Evolutionary conservation across 2,797 vertebrate genomes (phyloP).

Genomic region (Aldrovandia affinis): DNA sequence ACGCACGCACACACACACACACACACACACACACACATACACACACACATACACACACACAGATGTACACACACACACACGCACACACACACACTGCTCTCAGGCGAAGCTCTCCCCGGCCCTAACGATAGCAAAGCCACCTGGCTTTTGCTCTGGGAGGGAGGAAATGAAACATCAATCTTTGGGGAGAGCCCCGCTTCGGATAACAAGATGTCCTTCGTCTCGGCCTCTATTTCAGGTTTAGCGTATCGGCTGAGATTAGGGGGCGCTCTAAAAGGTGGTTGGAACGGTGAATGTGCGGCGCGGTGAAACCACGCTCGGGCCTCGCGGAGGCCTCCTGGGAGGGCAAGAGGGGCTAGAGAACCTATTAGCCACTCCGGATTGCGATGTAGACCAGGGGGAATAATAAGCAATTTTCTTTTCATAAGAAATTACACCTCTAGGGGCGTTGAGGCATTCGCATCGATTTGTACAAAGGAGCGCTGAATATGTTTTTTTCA

Average conservation of each 20-base stretch:
- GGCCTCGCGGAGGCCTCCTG: background rate
- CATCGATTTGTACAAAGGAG: slow-evolving; percentile 4
- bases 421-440: background rate
- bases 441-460: background rate
- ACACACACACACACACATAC: background rate
- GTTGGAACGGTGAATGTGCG: background rate
- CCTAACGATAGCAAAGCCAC: background rate
- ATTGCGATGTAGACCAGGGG: background rate
- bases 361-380: slow-evolving; percentile 9
- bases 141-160: background rate
- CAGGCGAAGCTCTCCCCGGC: background rate
- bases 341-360: background rate
- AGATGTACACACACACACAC: background rate
- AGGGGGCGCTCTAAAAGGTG: background rate
- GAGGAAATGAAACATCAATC: background rate
- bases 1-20: background rate
- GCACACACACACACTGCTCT: background rate
- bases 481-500: background rate
- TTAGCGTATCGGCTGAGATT: background rate
- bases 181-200: background rate
- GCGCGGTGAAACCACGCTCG: background rate
- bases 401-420: slow-evolving; percentile 1
- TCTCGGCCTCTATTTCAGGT: background rate
- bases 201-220: background rate
- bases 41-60: background rate